A percentile compares a stretch with the other conserved stretches of the same genome.
Conservation (phyloP, 2,113 vertebrate genomes). For the Sturnira hondurensis region DNA sequence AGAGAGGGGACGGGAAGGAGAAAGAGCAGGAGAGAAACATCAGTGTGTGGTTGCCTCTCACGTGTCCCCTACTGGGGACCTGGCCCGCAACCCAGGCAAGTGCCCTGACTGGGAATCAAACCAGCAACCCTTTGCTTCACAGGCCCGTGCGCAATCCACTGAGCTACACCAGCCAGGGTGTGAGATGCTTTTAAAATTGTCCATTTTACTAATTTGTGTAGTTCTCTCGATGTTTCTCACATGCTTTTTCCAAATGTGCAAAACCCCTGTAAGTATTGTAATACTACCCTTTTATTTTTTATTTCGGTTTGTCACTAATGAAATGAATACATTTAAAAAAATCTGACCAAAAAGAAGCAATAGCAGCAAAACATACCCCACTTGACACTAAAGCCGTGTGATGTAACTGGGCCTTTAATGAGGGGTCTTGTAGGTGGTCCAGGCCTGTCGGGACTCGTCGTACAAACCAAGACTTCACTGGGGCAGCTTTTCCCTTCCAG, state of each 20-base stretch:
- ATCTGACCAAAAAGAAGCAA: not conserved
- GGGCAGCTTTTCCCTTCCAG: slow-evolving; percentile 94
- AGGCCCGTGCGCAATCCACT: no score
- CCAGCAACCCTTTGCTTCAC: no score
- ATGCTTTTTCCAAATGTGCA: not conserved
- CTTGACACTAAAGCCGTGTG: slow-evolving; percentile 90
- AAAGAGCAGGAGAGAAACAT: no score
- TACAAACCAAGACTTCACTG: slow-evolving; percentile 95
- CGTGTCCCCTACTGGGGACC: no score
- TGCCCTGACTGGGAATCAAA: no score
- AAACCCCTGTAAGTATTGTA: not conserved
- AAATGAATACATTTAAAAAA: not conserved
- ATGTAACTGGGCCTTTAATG: slow-evolving; percentile 83
- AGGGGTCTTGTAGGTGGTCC: slow-evolving; percentile 90
- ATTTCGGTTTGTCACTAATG: not conserved
- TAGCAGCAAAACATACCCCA: slow-evolving; percentile 88
- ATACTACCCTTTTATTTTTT: not conserved
- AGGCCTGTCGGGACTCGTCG: slow-evolving; percentile 95
- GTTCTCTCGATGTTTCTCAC: not conserved
- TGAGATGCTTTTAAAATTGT: not conserved
- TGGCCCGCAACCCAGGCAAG: no score
- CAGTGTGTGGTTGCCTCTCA: no score
- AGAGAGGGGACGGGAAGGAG: no score
- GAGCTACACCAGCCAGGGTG: no score
- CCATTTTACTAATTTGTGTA: not conserved